phyloP scores from a whole-genome alignment of 23 tunicate species.

The Trididemnum miniatum region DNA sequence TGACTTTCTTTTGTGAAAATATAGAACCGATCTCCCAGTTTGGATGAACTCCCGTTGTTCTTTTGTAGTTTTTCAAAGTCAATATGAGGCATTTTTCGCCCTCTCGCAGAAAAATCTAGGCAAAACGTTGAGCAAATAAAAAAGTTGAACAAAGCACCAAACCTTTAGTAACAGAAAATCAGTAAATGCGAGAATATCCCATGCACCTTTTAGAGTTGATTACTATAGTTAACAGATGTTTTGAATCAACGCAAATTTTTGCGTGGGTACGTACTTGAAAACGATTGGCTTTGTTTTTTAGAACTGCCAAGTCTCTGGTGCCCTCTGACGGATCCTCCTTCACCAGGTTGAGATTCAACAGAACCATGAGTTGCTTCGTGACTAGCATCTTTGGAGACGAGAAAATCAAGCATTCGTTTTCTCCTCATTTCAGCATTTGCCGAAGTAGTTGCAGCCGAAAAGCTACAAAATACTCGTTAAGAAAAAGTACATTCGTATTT shows the following conservation, averaged over 20 bases:
- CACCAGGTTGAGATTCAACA: slow-evolving; percentile 33
- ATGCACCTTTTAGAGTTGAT: no score
- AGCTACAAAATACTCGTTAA: no score
- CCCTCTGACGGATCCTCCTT: neutral
- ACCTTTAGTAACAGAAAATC: no score
- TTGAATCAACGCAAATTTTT: no score
- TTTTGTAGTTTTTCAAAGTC: slow-evolving; percentile 40
- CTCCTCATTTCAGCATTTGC: slow-evolving; percentile 22
- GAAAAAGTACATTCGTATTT: no score
- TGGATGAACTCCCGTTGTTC: neutral
- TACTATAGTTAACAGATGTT: no score
- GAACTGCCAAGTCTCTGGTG: slow-evolving; percentile 1
- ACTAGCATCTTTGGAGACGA: slow-evolving; percentile 38
- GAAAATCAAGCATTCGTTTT: slow-evolving; percentile 6
- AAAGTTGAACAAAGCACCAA: no score
- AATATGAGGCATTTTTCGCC: slow-evolving; percentile 42
- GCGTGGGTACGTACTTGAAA: no score
- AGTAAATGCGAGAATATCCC: no score
- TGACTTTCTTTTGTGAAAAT: slow-evolving; percentile 39
- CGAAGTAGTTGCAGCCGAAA: slow-evolving; percentile 18
- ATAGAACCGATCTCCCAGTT: neutral
- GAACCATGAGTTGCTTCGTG: slow-evolving; percentile 88
- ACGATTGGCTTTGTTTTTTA: neutral
- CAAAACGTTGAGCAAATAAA: no score
- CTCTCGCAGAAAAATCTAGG: slow-evolving; percentile 16